Evolutionary conservation across 2,797 vertebrate species (phyloP).

Genomic region (Synaphobranchus kaupii): DNA sequence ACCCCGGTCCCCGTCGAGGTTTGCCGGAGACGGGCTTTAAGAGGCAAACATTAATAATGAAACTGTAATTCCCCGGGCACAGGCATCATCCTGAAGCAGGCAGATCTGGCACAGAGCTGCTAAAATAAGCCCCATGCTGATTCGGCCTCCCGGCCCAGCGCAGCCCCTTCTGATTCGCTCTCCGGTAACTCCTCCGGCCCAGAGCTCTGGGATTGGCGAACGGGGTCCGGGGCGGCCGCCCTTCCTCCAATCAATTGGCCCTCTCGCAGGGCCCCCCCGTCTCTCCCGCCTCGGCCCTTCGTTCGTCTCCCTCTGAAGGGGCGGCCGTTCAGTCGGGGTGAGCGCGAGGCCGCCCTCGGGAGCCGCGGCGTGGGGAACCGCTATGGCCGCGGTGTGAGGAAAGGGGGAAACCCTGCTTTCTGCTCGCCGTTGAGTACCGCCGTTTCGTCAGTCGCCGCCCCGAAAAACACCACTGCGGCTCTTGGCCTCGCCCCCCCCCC

Average conservation of each 20-base stretch:
- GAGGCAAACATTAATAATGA: slow-evolving; percentile 78
- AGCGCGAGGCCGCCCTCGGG: neutral
- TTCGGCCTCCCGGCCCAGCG: slow-evolving; percentile 60
- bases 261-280: slow-evolving; percentile 48
- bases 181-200: neutral
- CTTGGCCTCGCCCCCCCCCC: neutral
- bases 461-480: neutral
- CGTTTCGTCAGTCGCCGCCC: neutral
- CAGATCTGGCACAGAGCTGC: slow-evolving; percentile 65
- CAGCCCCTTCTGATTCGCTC: slow-evolving; percentile 64
- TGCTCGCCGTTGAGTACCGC: slow-evolving; percentile 16
- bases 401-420: neutral
- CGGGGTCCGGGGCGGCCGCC: slow-evolving; percentile 59
- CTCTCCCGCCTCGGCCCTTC: slow-evolving; percentile 57
- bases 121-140: slow-evolving; percentile 70
- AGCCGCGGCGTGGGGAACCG: neutral
- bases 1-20: slow-evolving; percentile 35
- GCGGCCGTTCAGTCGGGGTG: slow-evolving; percentile 37
- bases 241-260: slow-evolving; percentile 67
- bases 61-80: slow-evolving; percentile 74
- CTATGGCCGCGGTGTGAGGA: neutral
- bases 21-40: slow-evolving; percentile 58
- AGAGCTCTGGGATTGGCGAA: slow-evolving; percentile 51
- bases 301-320: slow-evolving; percentile 59
- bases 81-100: slow-evolving; percentile 59